Evolutionary conservation across 2,888 invertebrate species (phyloP), one percentile per base, ranked within the genome.

Genomic region (Criorhina ranunculi): DNA sequence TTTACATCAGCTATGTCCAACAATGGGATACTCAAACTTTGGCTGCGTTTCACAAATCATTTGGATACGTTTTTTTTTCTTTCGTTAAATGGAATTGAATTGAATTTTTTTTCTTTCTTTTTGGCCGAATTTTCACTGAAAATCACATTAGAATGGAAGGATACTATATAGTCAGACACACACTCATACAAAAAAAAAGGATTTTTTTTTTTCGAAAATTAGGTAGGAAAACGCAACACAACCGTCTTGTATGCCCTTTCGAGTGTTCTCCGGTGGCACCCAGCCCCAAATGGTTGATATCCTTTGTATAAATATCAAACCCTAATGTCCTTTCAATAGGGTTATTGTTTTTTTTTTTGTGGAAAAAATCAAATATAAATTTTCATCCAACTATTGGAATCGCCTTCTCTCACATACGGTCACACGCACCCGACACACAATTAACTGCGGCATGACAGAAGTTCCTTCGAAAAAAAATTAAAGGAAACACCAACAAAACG

Each of bases 1-100:
- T 75, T 42, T 70, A 69, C 64, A 83, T 85, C 75, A 85, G 73
- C 79, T 85, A 69, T 51, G 60, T 31, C 53, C 57, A 46, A 72
- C 59, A 37, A 57, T 40, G 24, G 46, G 46, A 53, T 57, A 19
- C 42, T 49, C 69, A 33, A 49, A 57, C 64, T 46, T 24, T 42
- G 31, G 17, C 46, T 67, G 72, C 29, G 60, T 73, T 73, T 60
- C 78, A 83, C 67, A 69, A 69, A 51, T 73, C 78, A 78, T 83
- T 73, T 78, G 66, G 72, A 15, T 40, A 17, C 29, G 12, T n/a
- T 42, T 44, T 19, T 44, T 9, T 44, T 42, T 42, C 15, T 2
- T 11, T 37, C n/a, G 2, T 4, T 42, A 17, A 37, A 24, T n/a
- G 8, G 51, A 37, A 12, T 11, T n/a, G 33, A 11, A 24, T 19